phyloP scores from a whole-genome alignment of 2,888 invertebrate genomes.

The Zygothrica quintamaculata region DNA sequence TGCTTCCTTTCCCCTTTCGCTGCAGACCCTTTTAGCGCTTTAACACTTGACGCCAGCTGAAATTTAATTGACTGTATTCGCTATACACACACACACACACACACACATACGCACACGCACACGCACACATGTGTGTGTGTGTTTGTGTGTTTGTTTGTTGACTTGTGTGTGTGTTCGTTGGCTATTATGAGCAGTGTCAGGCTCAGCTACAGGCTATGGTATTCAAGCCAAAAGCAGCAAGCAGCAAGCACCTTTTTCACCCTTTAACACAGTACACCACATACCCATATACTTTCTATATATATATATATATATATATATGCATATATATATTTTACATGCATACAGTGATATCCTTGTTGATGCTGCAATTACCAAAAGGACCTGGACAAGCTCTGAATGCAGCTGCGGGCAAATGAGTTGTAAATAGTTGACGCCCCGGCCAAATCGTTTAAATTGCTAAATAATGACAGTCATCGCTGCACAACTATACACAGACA shows the following conservation, averaged over 20 bases:
- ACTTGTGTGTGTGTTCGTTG: conserved; percentile 49
- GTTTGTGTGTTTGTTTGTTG: conserved; percentile 27
- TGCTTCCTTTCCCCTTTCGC: background rate
- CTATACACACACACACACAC: conserved; percentile 22
- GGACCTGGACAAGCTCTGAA: conserved; percentile 17
- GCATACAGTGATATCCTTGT: conserved; percentile 32
- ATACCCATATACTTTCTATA: background rate
- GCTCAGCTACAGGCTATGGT: conserved; percentile 3
- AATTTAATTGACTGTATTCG: conserved; percentile 76
- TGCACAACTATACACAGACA: conserved; percentile 15
- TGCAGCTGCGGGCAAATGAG: conserved; percentile 58
- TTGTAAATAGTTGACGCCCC: conserved; percentile 64
- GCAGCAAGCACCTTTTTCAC: background rate
- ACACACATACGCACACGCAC: conserved; percentile 37
- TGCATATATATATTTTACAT: background rate
- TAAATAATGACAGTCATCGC: conserved; percentile 68
- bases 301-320: background rate
- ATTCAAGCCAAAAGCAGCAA: background rate
- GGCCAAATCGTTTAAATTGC: conserved; percentile 73
- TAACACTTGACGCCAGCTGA: conserved; percentile 67
- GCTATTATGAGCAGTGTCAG: conserved; percentile 51
- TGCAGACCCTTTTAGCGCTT: too few species aligned
- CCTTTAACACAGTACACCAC: background rate
- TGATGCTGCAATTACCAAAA: conserved; percentile 57
- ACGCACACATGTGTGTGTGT: conserved; percentile 9